These are phyloP conservation scores for Dunckerocampus dactyliophorus DNA, from an alignment of 2,113 vertebrate species.

Conservation along the genomic window DNA sequence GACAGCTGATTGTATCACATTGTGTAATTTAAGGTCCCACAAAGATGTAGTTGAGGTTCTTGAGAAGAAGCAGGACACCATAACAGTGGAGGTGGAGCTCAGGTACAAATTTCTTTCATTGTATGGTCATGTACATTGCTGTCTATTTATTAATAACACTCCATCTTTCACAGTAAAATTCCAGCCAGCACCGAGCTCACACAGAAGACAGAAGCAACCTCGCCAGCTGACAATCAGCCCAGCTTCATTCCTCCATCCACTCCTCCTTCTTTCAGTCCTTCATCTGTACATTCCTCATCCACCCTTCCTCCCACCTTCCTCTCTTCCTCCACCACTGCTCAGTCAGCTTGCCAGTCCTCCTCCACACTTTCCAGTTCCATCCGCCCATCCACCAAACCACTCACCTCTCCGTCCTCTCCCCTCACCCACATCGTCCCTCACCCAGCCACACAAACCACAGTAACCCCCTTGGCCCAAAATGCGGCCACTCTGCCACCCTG, in stretches of 20 bases:
- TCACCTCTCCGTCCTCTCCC: slow-evolving; percentile 37
- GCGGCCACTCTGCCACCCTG: slow-evolving; percentile 28
- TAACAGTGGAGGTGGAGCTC: slow-evolving; percentile 88
- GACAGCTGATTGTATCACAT: no score
- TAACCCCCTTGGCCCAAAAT: background rate
- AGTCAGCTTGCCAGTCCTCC: slow-evolving; percentile 21
- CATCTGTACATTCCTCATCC: slow-evolving; percentile 32
- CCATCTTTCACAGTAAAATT: slow-evolving; percentile 47
- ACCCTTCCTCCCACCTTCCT: slow-evolving; percentile 43
- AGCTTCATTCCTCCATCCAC: slow-evolving; percentile 24
- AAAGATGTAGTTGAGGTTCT: slow-evolving; percentile 67
- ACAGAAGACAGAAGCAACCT: slow-evolving; percentile 40
- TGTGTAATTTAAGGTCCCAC: slow-evolving; percentile 69
- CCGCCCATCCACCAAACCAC: slow-evolving; percentile 46
- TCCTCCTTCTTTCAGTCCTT: slow-evolving; percentile 10
- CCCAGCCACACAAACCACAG: background rate
- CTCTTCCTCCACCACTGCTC: slow-evolving; percentile 32
- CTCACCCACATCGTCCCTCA: slow-evolving; percentile 7
- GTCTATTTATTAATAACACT: background rate
- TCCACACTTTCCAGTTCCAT: slow-evolving; percentile 46
- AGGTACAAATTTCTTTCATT: slow-evolving; percentile 39
- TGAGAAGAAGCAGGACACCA: slow-evolving; percentile 81
- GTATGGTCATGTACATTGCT: background rate
- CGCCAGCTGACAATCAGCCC: slow-evolving; percentile 33
- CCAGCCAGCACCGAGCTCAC: slow-evolving; percentile 66